Evolutionary conservation across 2,888 invertebrate genomes (phyloP).

Genomic region (Drosophila lacicola): DNA sequence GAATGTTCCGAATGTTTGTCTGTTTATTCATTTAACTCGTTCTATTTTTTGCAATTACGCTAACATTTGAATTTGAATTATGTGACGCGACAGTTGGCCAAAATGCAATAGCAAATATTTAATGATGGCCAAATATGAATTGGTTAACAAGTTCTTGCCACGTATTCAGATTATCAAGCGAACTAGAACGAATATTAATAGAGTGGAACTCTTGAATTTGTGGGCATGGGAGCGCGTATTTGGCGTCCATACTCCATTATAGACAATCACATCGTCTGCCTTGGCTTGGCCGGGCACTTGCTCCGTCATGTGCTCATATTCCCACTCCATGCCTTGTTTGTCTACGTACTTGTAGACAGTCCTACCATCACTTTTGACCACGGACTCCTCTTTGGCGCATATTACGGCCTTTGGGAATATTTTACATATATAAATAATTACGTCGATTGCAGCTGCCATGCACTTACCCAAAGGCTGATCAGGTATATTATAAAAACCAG

Average conservation of each 20-base stretch:
- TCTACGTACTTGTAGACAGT: slow-evolving; percentile 24
- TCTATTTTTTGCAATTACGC: slow-evolving; percentile 10
- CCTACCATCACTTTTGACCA: not conserved
- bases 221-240: not conserved
- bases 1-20: slow-evolving; percentile 6
- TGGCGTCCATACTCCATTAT: slow-evolving; percentile 21
- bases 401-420: not conserved
- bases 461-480: slow-evolving; percentile 24
- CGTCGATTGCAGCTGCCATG: too few species aligned
- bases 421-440: too few species aligned
- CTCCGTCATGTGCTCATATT: slow-evolving; percentile 8
- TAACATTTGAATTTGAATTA: slow-evolving; percentile 27
- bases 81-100: slow-evolving; percentile 13
- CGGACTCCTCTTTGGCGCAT: not conserved
- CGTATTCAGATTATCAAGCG: not conserved
- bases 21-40: slow-evolving; percentile 10
- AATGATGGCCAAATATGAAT: slow-evolving; percentile 1
- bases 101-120: slow-evolving; percentile 1
- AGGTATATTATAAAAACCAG: slow-evolving; percentile 18
- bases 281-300: not conserved
- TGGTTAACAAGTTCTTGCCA: not conserved
- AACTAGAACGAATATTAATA: not conserved
- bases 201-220: not conserved
- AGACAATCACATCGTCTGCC: slow-evolving; percentile 11
- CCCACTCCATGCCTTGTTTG: slow-evolving; percentile 22